Conservation (phyloP, 2,113 vertebrate genomes). For the Pluvialis apricaria region DNA sequence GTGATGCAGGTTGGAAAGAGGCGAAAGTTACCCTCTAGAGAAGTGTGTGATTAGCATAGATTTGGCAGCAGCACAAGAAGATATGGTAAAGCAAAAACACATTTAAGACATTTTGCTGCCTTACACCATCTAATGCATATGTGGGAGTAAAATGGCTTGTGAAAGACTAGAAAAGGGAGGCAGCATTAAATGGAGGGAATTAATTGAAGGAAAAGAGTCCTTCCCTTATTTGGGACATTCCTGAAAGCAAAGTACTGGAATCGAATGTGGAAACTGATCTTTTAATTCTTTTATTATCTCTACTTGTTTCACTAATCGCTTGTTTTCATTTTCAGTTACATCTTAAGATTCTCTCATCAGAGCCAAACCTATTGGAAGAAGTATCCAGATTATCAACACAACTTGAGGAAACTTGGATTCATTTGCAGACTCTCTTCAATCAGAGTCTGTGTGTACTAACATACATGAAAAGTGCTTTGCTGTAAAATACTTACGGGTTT, state of each 20-base stretch:
- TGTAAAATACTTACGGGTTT: constrained; percentile 65
- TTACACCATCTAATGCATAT: neutral
- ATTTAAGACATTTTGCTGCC: neutral
- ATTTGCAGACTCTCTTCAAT: constrained; percentile 81
- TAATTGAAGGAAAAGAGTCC: neutral
- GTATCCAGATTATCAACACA: constrained; percentile 71
- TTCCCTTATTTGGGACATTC: neutral
- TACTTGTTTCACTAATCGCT: constrained; percentile 8
- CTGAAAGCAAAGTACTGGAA: neutral
- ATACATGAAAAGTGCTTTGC: constrained; percentile 89
- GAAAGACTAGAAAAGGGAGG: neutral
- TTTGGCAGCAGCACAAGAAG: neutral
- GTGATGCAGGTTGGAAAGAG: neutral
- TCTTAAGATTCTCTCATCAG: constrained; percentile 80
- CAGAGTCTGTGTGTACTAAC: constrained; percentile 91
- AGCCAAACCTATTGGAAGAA: constrained; percentile 78
- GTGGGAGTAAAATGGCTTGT: neutral
- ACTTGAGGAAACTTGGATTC: constrained; percentile 84
- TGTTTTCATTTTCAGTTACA: constrained; percentile 81
- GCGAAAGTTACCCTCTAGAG: neutral
- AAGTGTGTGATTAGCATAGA: neutral
- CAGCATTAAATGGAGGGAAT: neutral
- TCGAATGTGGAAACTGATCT: neutral
- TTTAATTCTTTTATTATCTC: neutral
- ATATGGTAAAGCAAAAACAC: neutral